These are phyloP conservation scores for Xenus cinereus DNA, from an alignment of 2,113 vertebrate genomes.

Conservation along the genomic window DNA sequence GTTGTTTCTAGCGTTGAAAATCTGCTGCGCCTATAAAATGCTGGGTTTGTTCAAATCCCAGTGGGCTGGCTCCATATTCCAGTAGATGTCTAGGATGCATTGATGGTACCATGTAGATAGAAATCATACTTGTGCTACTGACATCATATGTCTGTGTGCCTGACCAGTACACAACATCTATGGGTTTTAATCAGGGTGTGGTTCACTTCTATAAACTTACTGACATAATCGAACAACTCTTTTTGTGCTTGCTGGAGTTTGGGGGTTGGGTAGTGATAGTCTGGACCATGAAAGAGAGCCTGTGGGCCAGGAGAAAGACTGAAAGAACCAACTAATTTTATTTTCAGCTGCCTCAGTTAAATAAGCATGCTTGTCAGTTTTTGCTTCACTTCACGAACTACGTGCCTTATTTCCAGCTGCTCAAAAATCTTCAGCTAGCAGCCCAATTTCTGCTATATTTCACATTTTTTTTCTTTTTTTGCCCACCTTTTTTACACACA, in stretches of 20 bases:
- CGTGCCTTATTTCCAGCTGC: neutral
- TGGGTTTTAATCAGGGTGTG: accelerated
- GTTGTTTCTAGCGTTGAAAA: neutral
- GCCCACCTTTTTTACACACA: neutral
- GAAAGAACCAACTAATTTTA: neutral
- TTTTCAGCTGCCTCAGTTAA: neutral
- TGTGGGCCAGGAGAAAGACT: neutral
- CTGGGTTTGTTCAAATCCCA: neutral
- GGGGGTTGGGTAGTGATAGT: neutral
- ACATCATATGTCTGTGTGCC: neutral
- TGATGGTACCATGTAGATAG: neutral
- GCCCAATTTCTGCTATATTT: neutral
- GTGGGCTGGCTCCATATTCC: neutral
- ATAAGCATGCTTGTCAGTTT: neutral
- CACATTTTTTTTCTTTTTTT: accelerated
- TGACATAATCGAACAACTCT: neutral
- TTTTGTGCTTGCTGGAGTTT: neutral
- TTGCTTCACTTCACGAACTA: neutral
- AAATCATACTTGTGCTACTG: neutral
- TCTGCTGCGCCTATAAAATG: neutral
- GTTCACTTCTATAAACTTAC: neutral
- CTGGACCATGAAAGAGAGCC: neutral
- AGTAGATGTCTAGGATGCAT: neutral
- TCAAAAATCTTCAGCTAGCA: neutral
- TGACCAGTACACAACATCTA: neutral